phyloP scores from a whole-genome alignment of 2,797 vertebrate species.

The Babyrousa celebensis region DNA sequence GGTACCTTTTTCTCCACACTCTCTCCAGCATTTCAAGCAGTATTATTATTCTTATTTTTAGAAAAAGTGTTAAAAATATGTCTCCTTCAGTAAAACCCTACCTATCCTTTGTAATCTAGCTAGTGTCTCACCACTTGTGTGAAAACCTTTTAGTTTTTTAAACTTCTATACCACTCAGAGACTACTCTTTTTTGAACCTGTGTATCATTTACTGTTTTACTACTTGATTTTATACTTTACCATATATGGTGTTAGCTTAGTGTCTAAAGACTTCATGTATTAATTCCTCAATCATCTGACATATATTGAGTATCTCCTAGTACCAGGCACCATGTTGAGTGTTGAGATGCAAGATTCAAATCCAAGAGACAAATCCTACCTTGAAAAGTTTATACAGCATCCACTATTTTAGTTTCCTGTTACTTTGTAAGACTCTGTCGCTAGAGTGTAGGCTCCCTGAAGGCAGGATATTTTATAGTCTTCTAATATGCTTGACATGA shows the following conservation, averaged over 20 bases:
- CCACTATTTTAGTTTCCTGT: neutral
- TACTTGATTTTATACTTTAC: neutral
- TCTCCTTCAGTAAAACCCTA: neutral
- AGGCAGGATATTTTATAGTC: neutral
- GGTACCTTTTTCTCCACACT: too few species aligned
- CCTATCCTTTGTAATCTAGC: neutral
- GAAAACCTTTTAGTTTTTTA: neutral
- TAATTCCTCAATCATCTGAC: neutral
- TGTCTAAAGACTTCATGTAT: neutral
- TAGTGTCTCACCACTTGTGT: neutral
- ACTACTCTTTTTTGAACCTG: neutral
- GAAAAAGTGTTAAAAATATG: neutral
- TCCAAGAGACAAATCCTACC: neutral
- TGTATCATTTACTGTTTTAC: neutral
- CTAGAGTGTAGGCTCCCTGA: neutral
- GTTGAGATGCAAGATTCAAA: neutral
- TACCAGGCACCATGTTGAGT: neutral
- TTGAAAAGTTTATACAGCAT: neutral
- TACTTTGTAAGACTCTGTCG: neutral
- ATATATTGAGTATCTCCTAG: neutral
- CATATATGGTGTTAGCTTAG: neutral
- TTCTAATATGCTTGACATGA: neutral
- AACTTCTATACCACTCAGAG: neutral
- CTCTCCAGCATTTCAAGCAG: too few species aligned
- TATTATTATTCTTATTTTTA: neutral